These are phyloP conservation scores for Notodonta dromedarius DNA, from an alignment of 2,888 invertebrate genomes.

Conservation along the genomic window DNA sequence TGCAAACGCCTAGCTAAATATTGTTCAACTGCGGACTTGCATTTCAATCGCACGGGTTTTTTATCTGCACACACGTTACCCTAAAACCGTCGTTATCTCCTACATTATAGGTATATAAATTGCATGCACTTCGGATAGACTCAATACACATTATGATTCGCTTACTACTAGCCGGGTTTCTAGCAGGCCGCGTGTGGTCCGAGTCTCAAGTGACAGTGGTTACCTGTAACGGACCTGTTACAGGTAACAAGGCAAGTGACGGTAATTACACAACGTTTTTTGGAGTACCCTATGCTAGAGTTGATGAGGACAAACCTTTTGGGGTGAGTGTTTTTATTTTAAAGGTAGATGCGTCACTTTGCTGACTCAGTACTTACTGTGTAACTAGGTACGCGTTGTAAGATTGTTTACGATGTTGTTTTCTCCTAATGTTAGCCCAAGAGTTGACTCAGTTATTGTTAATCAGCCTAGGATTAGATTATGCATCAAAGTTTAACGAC, in stretches of 20 bases:
- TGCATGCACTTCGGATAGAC: background rate
- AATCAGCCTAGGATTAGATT: too few species aligned
- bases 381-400: too few species aligned
- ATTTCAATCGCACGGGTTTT: background rate
- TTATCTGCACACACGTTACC: background rate
- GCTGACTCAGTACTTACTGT: too few species aligned
- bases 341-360: too few species aligned
- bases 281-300: slow-evolving; percentile 65
- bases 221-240: slow-evolving; percentile 46
- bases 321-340: slow-evolving; percentile 50
- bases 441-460: too few species aligned
- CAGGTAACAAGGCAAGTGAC: slow-evolving; percentile 43
- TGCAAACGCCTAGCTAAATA: background rate
- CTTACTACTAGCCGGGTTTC: slow-evolving; percentile 9
- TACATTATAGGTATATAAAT: background rate
- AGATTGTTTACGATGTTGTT: too few species aligned
- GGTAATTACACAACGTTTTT: slow-evolving; percentile 58
- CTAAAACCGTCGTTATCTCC: background rate
- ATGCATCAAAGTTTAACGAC: too few species aligned
- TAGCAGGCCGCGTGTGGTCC: background rate
- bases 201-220: slow-evolving; percentile 30
- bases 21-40: background rate
- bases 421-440: too few species aligned
- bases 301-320: slow-evolving; percentile 60
- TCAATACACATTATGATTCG: slow-evolving; percentile 13